Percentiles rank a stretch among this genome's conserved stretches.
phyloP scores from a whole-genome alignment of 2,113 vertebrate genomes.

The Agelaius tricolor region DNA sequence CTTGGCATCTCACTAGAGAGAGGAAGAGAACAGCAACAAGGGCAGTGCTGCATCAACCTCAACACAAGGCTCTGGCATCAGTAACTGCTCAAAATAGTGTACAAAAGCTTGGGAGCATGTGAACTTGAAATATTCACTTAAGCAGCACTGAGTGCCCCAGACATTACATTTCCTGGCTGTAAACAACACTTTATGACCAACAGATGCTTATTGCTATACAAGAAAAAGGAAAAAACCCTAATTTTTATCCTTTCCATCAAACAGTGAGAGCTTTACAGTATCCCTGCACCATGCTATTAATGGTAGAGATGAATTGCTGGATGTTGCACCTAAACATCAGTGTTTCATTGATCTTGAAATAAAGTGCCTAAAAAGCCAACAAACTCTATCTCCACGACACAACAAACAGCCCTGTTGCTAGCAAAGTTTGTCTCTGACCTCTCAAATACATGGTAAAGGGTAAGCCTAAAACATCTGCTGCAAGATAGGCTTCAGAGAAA shows the following conservation, averaged over 20 bases:
- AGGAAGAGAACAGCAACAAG: neutral
- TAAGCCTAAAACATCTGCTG: constrained; percentile 37
- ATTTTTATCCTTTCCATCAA: neutral
- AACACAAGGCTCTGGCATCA: rapidly evolving
- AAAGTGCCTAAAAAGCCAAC: neutral
- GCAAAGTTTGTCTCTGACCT: neutral
- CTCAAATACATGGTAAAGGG: neutral
- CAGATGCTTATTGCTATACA: neutral
- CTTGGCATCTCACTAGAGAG: rapidly evolving
- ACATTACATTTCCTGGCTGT: neutral
- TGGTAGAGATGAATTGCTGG: neutral
- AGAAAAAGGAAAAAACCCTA: rapidly evolving
- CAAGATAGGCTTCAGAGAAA: constrained; percentile 39
- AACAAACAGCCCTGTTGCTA: neutral
- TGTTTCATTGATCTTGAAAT: neutral
- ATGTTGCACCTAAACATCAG: neutral
- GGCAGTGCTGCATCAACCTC: rapidly evolving
- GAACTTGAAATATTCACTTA: neutral
- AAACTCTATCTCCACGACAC: neutral
- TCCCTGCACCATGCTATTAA: neutral
- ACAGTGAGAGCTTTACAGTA: neutral
- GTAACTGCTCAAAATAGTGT: neutral
- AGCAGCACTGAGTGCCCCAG: neutral
- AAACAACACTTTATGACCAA: neutral
- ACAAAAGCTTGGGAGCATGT: neutral